Conservation (phyloP, 2,888 invertebrate species). For the Chalcosyrphus nemorum region DNA sequence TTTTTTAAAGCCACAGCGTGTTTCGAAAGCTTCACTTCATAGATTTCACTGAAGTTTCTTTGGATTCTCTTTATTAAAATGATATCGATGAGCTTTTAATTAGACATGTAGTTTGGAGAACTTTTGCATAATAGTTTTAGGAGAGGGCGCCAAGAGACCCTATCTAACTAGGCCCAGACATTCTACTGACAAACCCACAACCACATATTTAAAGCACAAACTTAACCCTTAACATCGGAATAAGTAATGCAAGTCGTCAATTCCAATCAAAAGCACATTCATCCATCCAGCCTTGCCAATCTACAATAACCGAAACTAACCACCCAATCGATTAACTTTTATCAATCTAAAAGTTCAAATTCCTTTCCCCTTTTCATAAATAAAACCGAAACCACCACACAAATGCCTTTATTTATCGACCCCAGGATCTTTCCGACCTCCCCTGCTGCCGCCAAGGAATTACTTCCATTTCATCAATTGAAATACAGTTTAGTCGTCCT, state of each 20-base stretch:
- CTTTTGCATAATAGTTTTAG: too few species aligned
- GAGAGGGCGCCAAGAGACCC: too few species aligned
- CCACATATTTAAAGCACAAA: background rate
- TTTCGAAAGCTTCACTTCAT: too few species aligned
- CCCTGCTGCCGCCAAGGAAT: constrained; percentile 30
- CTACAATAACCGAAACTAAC: too few species aligned
- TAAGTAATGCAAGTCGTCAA: constrained; percentile 8
- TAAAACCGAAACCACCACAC: background rate
- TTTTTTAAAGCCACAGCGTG: too few species aligned
- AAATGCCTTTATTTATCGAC: constrained; percentile 23
- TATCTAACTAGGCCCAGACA: too few species aligned
- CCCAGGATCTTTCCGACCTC: constrained; percentile 3
- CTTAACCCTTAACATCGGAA: background rate
- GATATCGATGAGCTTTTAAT: too few species aligned
- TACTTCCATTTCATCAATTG: constrained; percentile 66
- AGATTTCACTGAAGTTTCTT: too few species aligned
- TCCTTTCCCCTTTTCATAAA: background rate
- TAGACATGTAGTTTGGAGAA: too few species aligned
- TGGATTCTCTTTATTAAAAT: too few species aligned
- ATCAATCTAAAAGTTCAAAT: constrained; percentile 25
- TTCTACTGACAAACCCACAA: too few species aligned
- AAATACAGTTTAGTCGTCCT: constrained; percentile 36
- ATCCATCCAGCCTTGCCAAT: background rate
- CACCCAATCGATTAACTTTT: constrained; percentile 31
- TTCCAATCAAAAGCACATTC: constrained; percentile 3